phyloP scores from a whole-genome alignment of 2,113 vertebrate species.

The Myotis davidii region DNA sequence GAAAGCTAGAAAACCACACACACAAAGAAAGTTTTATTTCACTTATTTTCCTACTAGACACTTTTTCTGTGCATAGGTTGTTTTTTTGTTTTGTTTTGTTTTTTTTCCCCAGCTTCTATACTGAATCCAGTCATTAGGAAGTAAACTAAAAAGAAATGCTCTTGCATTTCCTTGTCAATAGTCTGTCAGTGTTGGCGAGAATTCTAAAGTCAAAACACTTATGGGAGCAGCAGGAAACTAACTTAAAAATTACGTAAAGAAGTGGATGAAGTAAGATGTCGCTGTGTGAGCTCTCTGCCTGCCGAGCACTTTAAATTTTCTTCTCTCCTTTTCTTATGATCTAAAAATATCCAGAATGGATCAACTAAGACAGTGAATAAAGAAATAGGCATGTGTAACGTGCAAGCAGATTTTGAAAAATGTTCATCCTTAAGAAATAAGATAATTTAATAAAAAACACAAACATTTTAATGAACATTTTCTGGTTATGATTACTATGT shows the following conservation, averaged over 20 bases:
- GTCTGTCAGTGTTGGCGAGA: conserved; percentile 30
- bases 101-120: neutral
- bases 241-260: conserved; percentile 68
- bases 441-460: neutral
- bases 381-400: neutral
- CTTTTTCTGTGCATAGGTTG: neutral
- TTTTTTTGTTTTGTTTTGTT: too few species aligned
- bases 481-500: neutral
- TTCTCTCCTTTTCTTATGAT: neutral
- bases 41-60: neutral
- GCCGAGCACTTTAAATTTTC: neutral
- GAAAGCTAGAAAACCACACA: neutral
- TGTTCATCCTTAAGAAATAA: neutral
- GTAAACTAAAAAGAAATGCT: conserved; percentile 49
- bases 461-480: neutral
- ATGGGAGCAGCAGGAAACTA: conserved; percentile 51
- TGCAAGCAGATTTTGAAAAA: neutral
- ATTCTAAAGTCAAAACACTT: conserved; percentile 48
- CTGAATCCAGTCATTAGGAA: neutral
- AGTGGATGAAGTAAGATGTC: neutral
- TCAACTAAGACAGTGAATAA: conserved; percentile 28
- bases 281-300: conserved; percentile 37
- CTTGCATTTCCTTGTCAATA: conserved; percentile 47
- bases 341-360: conserved; percentile 61
- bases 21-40: neutral